Evolutionary conservation across 2,113 vertebrate species (phyloP), one percentile per base, ranked within the genome.

Genomic region (Myrmecophaga tridactyla): DNA sequence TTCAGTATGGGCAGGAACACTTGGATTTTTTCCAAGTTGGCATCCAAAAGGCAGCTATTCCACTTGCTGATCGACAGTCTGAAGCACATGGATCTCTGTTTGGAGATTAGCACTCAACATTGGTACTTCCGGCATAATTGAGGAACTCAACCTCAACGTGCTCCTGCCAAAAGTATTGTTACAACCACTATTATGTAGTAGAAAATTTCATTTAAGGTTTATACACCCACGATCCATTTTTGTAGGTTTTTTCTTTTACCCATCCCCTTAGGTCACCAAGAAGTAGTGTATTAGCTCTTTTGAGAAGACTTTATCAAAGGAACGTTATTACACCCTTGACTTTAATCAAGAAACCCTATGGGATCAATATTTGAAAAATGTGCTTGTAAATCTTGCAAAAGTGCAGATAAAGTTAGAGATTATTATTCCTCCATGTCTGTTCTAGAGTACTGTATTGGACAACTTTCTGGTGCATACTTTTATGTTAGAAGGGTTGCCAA

Each of bases 381-480:
- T 69, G n/a, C n/a, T n/a, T n/a, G n/a, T n/a, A n/a, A n/a, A n/a
- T n/a, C n/a, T n/a, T n/a, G n/a, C n/a, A n/a, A n/a, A n/a, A n/a
- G n/a, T n/a, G 7, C 41, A 58, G n/a, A 25, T 56, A 51, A 81
- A 34, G 39, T 25, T 15, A 56, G 10, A 12, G 4, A 17, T 70
- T 11, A 7, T 36, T 92, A 21, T 83, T 70, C 43, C 31, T n/a
- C 46, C n/a, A 17, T 18, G 5, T 14, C 3, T 84, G 43, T 69
- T 46, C 34, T 2, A 2, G 12, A 27, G 34, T 25, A 84, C 36
- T 39, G 1, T 31, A 58, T 34, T n/a, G 15, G n/a, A 31, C 12
- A 56, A 63, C 2, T 69, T 60, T 25, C 18, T 29, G 31, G 6
- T 1, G 0, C 13, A 25, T 9, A 2, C 27, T 1, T 29, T 73